Base-by-base conservation (phyloP, 64 coral and sea anemone genomes). In the Stichodactyla mertensii region DNA sequence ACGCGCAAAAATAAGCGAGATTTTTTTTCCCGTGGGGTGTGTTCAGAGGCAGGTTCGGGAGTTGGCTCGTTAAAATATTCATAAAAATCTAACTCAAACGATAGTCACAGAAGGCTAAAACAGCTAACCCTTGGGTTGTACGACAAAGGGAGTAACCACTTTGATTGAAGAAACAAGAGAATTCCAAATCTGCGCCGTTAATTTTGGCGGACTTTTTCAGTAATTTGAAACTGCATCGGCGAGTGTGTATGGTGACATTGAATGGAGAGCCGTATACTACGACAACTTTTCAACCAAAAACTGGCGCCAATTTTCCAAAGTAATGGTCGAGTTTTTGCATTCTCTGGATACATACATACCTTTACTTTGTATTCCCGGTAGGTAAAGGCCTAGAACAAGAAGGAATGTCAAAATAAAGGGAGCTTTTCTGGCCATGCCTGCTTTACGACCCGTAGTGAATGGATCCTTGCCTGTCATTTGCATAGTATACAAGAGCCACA, bases 1-100 rank as follows among this genome's bases (percentile, higher is more conserved):
- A 58, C 2, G 10, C 27, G 24, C 69, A 31, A 74, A 74, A 74
- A 74, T 27, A 10, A 0, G 69, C 10, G 69, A 2, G 12, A 14
- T 74, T 23, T 74, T 74, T 14, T 31, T 27, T n/a, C 12, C 27
- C 7, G 22, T 71, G 69, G 83, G 83, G 83, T 85, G 83, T 85
- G 83, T 85, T 55, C 54, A 84, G 82, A 54, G 82, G 53, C 13
- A 55, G 20, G 80, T 45, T 6, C 36, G 53, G 82, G 82, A 84
- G 83, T 85, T 85, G 83, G 52, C 83, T 85, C 51, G 36, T 81
- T 85, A 55, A 20, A 61, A 85, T 61, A 64, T 61, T 85, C 83
- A 85, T 85, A 58, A 85, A 61, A 85, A 85, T 18, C 78, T 54
- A 53, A 81, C 31, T 15, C 51, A 81, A 81, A 9, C 78, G 52